Conservation (phyloP, 2,113 vertebrate genomes). For the Caloenas nicobarica region DNA sequence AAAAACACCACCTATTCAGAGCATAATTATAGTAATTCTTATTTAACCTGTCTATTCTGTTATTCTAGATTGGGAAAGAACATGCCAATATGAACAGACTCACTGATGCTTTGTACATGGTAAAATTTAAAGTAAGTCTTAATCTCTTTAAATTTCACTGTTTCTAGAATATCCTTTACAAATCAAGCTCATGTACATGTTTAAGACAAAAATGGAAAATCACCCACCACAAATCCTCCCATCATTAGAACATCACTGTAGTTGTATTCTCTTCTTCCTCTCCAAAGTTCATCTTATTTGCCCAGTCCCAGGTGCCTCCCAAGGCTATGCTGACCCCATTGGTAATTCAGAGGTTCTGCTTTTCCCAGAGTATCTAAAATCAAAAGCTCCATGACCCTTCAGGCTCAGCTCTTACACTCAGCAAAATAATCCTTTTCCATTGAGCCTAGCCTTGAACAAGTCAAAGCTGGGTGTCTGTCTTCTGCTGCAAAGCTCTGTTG, state of each 20-base stretch:
- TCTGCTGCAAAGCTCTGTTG: background rate
- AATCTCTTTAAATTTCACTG: background rate
- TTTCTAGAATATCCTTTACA: background rate
- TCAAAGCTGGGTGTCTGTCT: background rate
- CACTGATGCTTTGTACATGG: constrained; percentile 94
- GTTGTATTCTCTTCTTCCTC: background rate
- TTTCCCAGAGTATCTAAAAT: background rate
- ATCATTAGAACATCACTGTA: background rate
- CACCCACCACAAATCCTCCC: background rate
- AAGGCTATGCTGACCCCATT: background rate
- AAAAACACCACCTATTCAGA: background rate
- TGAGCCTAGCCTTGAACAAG: background rate
- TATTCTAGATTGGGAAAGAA: constrained; percentile 83
- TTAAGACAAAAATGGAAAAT: background rate
- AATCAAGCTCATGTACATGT: background rate
- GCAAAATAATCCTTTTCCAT: background rate
- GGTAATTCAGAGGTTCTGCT: background rate
- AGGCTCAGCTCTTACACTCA: background rate
- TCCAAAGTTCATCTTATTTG: background rate
- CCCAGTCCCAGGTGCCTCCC: background rate
- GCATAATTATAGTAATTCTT: background rate
- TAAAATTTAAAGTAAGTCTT: constrained; percentile 90
- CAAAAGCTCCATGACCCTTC: background rate
- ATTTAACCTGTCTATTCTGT: background rate
- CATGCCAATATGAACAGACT: constrained; percentile 87